Evolutionary conservation across 2,797 vertebrate species (phyloP).

Genomic region (Protonibea diacanthus): DNA sequence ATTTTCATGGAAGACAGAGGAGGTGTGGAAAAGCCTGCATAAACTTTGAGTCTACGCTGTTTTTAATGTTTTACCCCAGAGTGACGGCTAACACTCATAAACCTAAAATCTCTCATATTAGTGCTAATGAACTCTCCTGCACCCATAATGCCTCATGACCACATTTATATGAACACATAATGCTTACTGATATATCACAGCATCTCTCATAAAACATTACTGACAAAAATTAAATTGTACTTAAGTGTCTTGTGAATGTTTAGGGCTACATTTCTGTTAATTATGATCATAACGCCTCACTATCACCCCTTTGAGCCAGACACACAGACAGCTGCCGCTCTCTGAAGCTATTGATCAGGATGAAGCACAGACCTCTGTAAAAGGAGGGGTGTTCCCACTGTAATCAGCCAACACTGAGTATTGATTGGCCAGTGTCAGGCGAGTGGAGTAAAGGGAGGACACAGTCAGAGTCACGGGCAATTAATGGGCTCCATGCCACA

Average conservation of each 20-base stretch:
- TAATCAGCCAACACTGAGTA: conserved; percentile 71
- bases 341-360: conserved; percentile 62
- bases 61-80: conserved; percentile 14
- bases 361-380: conserved; percentile 63
- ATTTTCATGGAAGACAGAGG: conserved; percentile 57
- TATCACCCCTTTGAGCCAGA: conserved; percentile 22
- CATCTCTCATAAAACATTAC: conserved; percentile 16
- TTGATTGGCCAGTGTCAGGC: conserved; percentile 71
- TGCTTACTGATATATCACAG: conserved; percentile 25
- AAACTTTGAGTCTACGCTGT: neutral
- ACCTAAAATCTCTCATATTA: neutral
- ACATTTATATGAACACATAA: conserved; percentile 6
- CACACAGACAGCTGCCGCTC: conserved; percentile 45
- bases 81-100: neutral
- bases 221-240: conserved; percentile 21
- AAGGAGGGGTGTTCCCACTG: conserved; percentile 63
- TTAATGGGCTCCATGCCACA: conserved; percentile 68
- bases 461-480: conserved; percentile 72
- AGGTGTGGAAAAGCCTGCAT: conserved; percentile 21
- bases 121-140: neutral
- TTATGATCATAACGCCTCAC: conserved; percentile 8
- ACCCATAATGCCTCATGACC: neutral
- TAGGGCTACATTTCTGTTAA: neutral
- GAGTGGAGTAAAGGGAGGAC: conserved; percentile 61
- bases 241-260: conserved; percentile 1